phyloP scores from a whole-genome alignment of 2,888 invertebrate species.

The Sepiola atlantica region DNA sequence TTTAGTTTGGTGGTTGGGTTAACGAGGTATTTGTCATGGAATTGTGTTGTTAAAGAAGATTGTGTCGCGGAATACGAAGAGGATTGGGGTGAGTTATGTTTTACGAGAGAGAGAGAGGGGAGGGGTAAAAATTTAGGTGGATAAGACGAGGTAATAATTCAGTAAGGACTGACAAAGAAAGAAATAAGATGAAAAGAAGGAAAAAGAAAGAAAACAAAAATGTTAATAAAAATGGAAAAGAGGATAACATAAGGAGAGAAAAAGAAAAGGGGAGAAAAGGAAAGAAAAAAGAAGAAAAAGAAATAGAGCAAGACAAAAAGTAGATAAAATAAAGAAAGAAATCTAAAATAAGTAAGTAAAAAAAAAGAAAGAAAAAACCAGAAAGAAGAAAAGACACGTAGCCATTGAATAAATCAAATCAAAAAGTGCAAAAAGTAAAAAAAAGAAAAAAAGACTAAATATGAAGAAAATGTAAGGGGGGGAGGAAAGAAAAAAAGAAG shows the following conservation, averaged over 20 bases:
- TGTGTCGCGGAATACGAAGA: not conserved
- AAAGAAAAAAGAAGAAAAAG: not conserved
- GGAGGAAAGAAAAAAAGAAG: not conserved
- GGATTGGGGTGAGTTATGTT: not conserved
- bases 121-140: not conserved
- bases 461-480: not conserved
- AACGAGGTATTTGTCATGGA: slow-evolving; percentile 16
- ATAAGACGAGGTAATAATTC: not conserved
- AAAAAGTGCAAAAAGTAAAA: too few species aligned
- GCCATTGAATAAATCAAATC: not conserved
- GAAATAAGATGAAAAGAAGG: not conserved
- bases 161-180: not conserved
- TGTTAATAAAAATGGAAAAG: too few species aligned
- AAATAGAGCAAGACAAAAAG: not conserved
- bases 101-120: not conserved
- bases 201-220: not conserved
- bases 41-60: not conserved
- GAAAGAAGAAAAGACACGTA: not conserved
- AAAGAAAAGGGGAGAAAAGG: not conserved
- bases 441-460: not conserved
- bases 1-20: not conserved
- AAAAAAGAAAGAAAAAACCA: not conserved
- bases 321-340: not conserved
- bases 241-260: too few species aligned
- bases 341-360: too few species aligned